A percentile compares a stretch with the other conserved stretches of the same genome.
phyloP scores from a whole-genome alignment of 2,888 invertebrate species.

The Brenthis ino region DNA sequence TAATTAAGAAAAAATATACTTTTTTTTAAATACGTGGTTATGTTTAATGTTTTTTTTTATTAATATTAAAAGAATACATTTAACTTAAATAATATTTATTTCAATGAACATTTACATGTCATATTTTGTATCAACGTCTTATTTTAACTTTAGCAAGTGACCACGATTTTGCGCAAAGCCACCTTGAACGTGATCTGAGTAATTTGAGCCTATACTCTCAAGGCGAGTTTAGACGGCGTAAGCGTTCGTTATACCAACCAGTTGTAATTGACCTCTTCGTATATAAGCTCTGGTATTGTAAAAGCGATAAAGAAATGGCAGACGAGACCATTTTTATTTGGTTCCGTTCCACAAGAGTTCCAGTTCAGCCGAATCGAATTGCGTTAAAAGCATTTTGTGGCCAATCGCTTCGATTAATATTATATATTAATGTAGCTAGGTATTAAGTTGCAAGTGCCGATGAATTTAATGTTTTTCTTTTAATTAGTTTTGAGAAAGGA shows the following conservation, averaged over 20 bases:
- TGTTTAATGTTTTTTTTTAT: background rate
- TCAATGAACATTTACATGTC: constrained; percentile 39
- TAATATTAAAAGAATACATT: background rate
- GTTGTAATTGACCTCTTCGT: constrained; percentile 56
- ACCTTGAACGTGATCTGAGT: constrained; percentile 81
- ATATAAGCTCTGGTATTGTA: constrained; percentile 51
- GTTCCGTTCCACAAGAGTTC: constrained; percentile 69
- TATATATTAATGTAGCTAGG: constrained; percentile 58
- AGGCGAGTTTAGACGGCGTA: constrained; percentile 68
- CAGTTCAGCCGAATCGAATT: constrained; percentile 75
- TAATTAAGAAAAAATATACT: constrained; percentile 25
- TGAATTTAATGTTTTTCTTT: constrained; percentile 47
- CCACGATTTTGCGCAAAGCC: constrained; percentile 61
- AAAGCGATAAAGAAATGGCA: constrained; percentile 48
- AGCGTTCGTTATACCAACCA: constrained; percentile 61
- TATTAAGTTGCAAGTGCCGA: constrained; percentile 67
- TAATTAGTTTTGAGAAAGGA: constrained; percentile 28
- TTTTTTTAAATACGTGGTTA: background rate
- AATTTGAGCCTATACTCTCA: constrained; percentile 75
- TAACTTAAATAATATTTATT: background rate
- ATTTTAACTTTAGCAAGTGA: constrained; percentile 53
- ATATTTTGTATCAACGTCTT: constrained; percentile 52
- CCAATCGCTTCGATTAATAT: constrained; percentile 76
- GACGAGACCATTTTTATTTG: constrained; percentile 57
- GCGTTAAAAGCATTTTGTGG: constrained; percentile 78